Percentiles rank a stretch among this genome's conserved stretches.
Evolutionary conservation across 2,113 vertebrate genomes (phyloP).

Genomic region (Meles meles): DNA sequence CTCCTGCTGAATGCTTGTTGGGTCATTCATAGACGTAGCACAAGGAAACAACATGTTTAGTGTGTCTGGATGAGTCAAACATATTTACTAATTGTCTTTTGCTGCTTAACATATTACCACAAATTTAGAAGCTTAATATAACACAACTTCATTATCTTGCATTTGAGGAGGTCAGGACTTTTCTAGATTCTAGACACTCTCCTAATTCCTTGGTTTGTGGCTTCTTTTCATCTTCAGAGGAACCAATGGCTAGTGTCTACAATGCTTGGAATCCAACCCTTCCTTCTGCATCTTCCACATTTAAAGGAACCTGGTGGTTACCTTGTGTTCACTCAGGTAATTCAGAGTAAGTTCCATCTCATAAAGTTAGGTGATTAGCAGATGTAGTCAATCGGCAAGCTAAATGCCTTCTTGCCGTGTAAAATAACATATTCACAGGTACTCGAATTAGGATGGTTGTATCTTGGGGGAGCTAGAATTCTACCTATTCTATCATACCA

Average conservation of each 20-base stretch:
- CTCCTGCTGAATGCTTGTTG: not conserved
- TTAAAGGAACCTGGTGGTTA: not conserved
- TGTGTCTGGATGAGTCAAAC: not conserved
- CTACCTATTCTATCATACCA: not conserved
- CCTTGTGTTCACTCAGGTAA: not conserved
- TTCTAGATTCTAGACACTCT: not conserved
- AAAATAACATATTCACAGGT: not conserved
- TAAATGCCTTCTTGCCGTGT: not conserved
- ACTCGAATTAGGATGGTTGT: not conserved
- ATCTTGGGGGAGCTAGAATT: not conserved
- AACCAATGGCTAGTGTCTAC: rapidly evolving
- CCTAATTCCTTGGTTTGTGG: not conserved
- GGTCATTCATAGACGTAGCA: not conserved
- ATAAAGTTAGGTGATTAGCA: not conserved
- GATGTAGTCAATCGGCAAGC: not conserved
- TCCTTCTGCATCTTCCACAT: not conserved
- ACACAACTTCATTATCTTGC: not conserved
- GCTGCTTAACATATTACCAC: not conserved
- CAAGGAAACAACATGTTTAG: not conserved
- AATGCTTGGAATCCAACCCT: not conserved
- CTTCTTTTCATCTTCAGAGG: not conserved
- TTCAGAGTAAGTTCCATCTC: not conserved
- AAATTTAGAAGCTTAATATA: not conserved
- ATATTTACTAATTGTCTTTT: not conserved
- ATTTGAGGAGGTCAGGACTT: not conserved